Base-by-base conservation (phyloP, 2,113 vertebrate genomes). In the Chloropsis hardwickii region DNA sequence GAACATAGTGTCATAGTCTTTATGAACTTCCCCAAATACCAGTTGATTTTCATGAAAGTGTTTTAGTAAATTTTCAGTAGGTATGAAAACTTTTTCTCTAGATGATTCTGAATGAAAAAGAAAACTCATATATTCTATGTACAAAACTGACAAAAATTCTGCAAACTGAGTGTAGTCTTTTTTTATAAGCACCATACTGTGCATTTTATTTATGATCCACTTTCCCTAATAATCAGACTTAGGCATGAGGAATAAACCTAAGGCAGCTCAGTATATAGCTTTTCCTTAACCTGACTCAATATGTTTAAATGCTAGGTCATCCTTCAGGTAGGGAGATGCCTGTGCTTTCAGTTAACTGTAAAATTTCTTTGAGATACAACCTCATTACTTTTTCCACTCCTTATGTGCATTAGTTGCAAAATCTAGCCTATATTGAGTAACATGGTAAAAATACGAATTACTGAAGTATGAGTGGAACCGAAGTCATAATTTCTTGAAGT, bases 121-220 rank as follows among this genome's bases (percentile, higher is more conserved):
- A 73, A 51, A 47, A 62, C 8, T 64, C 12, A 31, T 13, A n/a
- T 27, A 60, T 80, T 45, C 33, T 31, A 1, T 80, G 7, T 42
- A 48, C 29, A 62, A 72, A 92, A 8, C 22, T 56, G 17, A 28
- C 5, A 73, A 51, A 72, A 76, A 37, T 20, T 51, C 28, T 10
- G 12, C 61, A 28, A 67, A 40, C 20, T 35, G 24, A 61, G 8
- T 60, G 22, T 60, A 64, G 24, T 67, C 47, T 42, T 54, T 78
- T 7, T 48, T 20, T 76, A 35, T 23, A 84, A 39, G 25, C 25
- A 10, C 65, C 14, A 28, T 44, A 42, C 4, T 66, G 10, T 60
- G 22, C 48, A 19, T 37, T 24, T 37, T 87, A 18, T 45, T 87
- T 66, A n/a, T 0, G 0, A 24, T 61, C 5, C 0, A 6, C 65